These are phyloP conservation scores for Drosophila peninsularis DNA, from an alignment of 2,888 invertebrate species.

Conservation along the genomic window DNA sequence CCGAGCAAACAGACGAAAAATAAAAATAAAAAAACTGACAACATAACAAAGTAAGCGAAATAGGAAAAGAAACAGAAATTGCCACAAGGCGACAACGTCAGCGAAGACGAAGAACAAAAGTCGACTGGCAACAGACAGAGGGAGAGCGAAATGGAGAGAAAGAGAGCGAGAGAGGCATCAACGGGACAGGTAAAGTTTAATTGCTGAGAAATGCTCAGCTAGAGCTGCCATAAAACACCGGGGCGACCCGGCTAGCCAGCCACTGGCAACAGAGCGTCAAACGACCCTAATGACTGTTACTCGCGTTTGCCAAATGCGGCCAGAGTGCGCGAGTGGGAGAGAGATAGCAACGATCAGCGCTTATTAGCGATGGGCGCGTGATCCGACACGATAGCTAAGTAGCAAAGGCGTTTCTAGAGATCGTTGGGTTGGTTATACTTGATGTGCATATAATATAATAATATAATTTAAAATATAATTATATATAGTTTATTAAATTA, in stretches of 20 bases:
- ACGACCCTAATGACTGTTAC: slow-evolving; percentile 68
- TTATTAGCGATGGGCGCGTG: slow-evolving; percentile 35
- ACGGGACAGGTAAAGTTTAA: slow-evolving; percentile 57
- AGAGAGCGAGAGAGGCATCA: slow-evolving; percentile 5
- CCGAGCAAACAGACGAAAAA: slow-evolving; percentile 45
- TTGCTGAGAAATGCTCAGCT: slow-evolving; percentile 48
- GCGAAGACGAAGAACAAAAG: slow-evolving; percentile 53
- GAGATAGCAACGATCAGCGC: slow-evolving; percentile 23
- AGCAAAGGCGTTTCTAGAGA: neutral
- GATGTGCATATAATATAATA: no score
- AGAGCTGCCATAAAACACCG: slow-evolving; percentile 64
- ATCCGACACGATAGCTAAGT: neutral
- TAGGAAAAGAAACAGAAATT: slow-evolving; percentile 59
- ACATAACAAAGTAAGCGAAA: slow-evolving; percentile 28
- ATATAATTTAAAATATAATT: no score
- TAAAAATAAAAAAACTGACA: slow-evolving; percentile 29
- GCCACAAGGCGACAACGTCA: slow-evolving; percentile 62
- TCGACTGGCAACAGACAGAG: slow-evolving; percentile 32
- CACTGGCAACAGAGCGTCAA: slow-evolving; percentile 49
- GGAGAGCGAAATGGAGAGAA: neutral
- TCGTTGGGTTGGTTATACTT: no score
- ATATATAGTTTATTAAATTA: no score
- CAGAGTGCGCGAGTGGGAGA: slow-evolving; percentile 4
- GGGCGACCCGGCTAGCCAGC: slow-evolving; percentile 28
- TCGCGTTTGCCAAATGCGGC: slow-evolving; percentile 15